Base-by-base conservation (phyloP, 1,140 invertebrate genomes). In the Alviniconcha marisindica region DNA sequence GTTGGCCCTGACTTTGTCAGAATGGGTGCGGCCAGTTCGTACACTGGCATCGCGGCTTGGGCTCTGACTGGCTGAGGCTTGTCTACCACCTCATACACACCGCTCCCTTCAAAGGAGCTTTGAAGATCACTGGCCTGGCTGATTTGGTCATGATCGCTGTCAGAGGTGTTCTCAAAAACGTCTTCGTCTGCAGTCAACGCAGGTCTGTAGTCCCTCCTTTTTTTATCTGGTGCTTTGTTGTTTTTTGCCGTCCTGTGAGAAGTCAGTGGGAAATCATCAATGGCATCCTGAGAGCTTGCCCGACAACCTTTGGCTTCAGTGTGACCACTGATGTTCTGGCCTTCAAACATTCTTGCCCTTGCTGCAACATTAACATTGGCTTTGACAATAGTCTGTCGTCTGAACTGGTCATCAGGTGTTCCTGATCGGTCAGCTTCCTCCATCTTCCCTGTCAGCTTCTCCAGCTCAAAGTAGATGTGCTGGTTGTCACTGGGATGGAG, bases 381-480 rank as follows among this genome's bases (percentile, higher is more conserved):
- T 54, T 33, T 48, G 5, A n/a, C 44, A 21, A 76, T 40, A 10
- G 73, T 76, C 44, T 76, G 21, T 76, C 73, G 24, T 33, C 28
- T 76, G 44, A 76, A 76, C 28, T 24, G 1, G 44, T 21, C 18
- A n/a, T 14, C 24, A 12, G 5, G 15, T 18, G 7, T 31, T 12
- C 28, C 21, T 1, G 44, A 14, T 21, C 12, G 40, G 10, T 54
- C 24, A 28, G 48, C 33, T 51, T 4, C 73, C 7, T 40, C 5
- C 2, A 51, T 42, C 31, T 76, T 10, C 21, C 40, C 40, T 18
- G 73, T 12, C n/a, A 12, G 48, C 28, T 76, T 76, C 44, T 76
- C 73, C 73, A 76, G 73, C 31, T 51, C 44, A 76, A 76, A 76
- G 73, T 76, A 76, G 42, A 76, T 42, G 28, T 5, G 42, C 24